Base-by-base conservation (phyloP, 2,888 invertebrate genomes). In the Aplocera efformata region DNA sequence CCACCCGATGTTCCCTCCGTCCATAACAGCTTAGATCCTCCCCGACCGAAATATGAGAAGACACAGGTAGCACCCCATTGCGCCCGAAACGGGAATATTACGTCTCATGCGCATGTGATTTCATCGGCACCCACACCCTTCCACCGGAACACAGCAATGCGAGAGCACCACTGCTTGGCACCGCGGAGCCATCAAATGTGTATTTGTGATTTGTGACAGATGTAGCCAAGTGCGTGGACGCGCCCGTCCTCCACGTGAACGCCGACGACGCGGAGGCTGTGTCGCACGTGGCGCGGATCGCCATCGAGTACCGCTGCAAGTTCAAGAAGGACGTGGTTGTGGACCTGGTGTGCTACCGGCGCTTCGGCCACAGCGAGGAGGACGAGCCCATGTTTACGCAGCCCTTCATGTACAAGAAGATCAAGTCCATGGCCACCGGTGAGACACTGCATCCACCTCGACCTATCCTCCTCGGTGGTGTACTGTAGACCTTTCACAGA, bases 351-450 rank as follows among this genome's bases (percentile, higher is more conserved):
- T 91, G 93, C 66, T 95, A 96, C 74, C 94, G 96, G 55, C 94
- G 96, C 65, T 92, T 93, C 72, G 98, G 98, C 0, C 98, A 98
- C 89, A 97, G 97, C 72, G 98, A 98, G 84, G 93, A 95, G 72
- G 98, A 98, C 79, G 97, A 98, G 78, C 98, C 98, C 0, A 96
- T 94, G 94, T 95, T 96, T 77, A 98, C 98, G 1, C 97, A 98
- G 77, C 97, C 98, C 0, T 90, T 96, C 51, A 97, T 98, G 97
- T 98, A 98, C 90, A 94, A 95, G 73, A 94, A 93, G 70, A 96
- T 98, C 56, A 90, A 89, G 42, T 83, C 90, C 26, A 92, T 92
- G 67, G 75, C 76, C 67, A 90, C 90, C 11, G 85, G 90, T 89
- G 20, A 48, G 60, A 51, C 8, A 6, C 22, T 8, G 20, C 6